phyloP scores from a whole-genome alignment of 30 jellyfish, hydroid and myxozoan genomes.

The Rhopilema esculentum region DNA sequence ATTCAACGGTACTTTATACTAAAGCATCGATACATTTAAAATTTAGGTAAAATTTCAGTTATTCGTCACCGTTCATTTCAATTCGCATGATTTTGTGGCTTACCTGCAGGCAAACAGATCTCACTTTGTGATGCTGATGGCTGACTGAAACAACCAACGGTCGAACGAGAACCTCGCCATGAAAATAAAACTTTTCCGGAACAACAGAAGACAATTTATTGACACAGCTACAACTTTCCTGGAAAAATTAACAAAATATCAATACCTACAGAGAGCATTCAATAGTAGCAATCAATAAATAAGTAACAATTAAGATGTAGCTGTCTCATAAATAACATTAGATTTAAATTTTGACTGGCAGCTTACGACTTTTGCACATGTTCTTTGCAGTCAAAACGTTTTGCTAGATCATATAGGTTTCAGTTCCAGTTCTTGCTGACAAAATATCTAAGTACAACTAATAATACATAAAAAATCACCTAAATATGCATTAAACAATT shows the following conservation, averaged over 20 bases:
- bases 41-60: neutral
- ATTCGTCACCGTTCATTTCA: neutral
- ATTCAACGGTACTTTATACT: neutral
- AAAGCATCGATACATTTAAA: neutral
- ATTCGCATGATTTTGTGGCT: neutral
- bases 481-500: no score
- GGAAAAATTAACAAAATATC: neutral
- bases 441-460: neutral
- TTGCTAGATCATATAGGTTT: no score
- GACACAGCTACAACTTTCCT: constrained; percentile 85
- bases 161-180: constrained; percentile 77
- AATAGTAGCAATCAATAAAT: no score
- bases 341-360: no score
- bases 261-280: no score
- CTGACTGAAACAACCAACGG: constrained; percentile 79
- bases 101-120: constrained; percentile 77
- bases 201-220: constrained; percentile 57
- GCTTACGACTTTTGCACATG: no score
- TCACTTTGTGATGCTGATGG: constrained; percentile 92
- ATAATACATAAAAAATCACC: neutral
- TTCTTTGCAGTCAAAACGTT: no score
- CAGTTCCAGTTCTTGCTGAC: no score
- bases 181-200: constrained; percentile 78
- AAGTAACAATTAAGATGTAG: no score
- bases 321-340: no score